Evolutionary conservation across 2,113 vertebrate species (phyloP), one percentile per base, ranked within the genome.

Genomic region (Melanocharis versteri): DNA sequence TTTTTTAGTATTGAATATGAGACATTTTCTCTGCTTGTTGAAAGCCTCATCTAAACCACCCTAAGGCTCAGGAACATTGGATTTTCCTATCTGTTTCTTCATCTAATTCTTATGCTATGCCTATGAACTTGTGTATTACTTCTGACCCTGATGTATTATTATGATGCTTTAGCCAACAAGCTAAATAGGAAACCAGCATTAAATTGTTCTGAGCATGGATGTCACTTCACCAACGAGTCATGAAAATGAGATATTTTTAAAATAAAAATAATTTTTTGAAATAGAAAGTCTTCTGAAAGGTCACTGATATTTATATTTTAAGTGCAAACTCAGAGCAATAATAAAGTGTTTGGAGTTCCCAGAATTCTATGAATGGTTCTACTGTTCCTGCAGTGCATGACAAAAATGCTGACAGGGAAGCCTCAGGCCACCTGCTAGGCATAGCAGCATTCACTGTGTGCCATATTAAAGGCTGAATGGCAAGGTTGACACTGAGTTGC

Each of bases 331-430:
- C 72, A 88, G 85, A 91, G 48, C 64, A 94, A 66, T 68, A 89
- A 90, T 75, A 45, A 93, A 96, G 88, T 86, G 28, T 91, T 96
- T 57, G 44, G 71, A 88, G 16, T 82, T 91, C 75, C 95, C 68
- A 90, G 66, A 96, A 83, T 76, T 91, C 39, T 90, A 40, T 57
- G 87, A 97, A 94, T 91, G 57, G 64, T 85, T 96, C 94, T 92
- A 81, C 76, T 95, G 76, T 93, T 97, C 84, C 92, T 90, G 47
- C 69, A 93, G 82, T 80, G 47, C 83, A 93, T 94, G 97, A 97
- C 78, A 95, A 84, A 93, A 94, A n/a, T 93, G 83, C 78, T 97
- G 96, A 97, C 92, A 95, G 95, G 84, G 86, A 95, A 81, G 86
- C 94, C 91, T 94, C 77, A 71, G 93, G 93, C 91, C 91, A 91